A percentile compares a stretch with the other conserved stretches of the same genome.
Evolutionary conservation across 2,888 invertebrate species (phyloP).

Genomic region (Folsomia candida): DNA sequence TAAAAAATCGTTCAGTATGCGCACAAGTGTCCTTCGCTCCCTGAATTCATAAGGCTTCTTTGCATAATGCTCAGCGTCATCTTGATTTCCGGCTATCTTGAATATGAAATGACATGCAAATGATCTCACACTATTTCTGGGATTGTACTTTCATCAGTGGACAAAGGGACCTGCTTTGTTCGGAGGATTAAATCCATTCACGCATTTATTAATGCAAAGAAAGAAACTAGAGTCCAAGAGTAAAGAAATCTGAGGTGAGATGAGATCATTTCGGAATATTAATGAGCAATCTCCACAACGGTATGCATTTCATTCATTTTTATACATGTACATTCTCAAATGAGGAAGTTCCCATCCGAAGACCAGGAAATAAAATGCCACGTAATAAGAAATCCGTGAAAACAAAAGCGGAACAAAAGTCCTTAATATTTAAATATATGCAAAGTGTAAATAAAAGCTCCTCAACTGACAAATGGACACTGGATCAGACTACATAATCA

Average conservation of each 20-base stretch:
- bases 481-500: constrained; percentile 9
- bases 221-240: constrained; percentile 11
- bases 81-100: constrained; percentile 47
- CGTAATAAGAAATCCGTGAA: background rate
- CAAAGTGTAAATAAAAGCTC: constrained; percentile 21
- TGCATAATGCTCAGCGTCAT: constrained; percentile 28
- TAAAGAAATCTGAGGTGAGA: constrained; percentile 1
- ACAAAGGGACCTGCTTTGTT: background rate
- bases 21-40: background rate
- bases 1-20: background rate
- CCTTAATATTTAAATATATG: constrained; percentile 20
- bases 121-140: constrained; percentile 19
- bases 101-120: constrained; percentile 41
- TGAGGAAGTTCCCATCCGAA: background rate
- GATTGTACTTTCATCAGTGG: background rate
- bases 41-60: constrained; percentile 8
- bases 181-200: background rate
- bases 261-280: background rate
- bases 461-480: constrained; percentile 14
- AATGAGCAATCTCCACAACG: background rate
- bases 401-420: constrained; percentile 4
- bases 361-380: background rate
- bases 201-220: background rate
- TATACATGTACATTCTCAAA: background rate
- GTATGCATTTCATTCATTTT: background rate